These are phyloP conservation scores for Sepioteuthis lessoniana DNA, from an alignment of 2,888 invertebrate genomes.

Conservation along the genomic window DNA sequence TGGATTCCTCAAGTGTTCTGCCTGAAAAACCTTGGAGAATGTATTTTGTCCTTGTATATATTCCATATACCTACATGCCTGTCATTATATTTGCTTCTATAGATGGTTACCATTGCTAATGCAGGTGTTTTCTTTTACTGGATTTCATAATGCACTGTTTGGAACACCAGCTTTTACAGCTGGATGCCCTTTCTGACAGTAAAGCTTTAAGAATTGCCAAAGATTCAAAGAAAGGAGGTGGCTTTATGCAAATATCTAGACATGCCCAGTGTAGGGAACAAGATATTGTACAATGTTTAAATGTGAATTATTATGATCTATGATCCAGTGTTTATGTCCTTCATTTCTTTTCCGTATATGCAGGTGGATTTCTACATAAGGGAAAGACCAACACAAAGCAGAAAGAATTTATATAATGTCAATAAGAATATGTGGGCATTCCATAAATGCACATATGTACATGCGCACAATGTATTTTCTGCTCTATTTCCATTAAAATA, in stretches of 20 bases:
- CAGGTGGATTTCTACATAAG: neutral
- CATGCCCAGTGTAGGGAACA: neutral
- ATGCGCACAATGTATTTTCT: neutral
- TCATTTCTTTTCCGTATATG: neutral
- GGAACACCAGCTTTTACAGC: neutral
- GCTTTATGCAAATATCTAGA: neutral
- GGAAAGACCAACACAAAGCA: neutral
- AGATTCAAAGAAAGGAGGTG: neutral
- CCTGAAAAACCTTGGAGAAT: neutral
- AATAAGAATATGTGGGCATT: neutral
- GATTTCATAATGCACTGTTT: neutral
- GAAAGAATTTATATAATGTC: neutral
- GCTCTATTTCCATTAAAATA: neutral
- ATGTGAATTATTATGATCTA: neutral
- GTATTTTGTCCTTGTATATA: neutral
- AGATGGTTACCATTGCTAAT: neutral
- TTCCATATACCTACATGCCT: neutral
- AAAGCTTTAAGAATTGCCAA: neutral
- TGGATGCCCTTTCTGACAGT: neutral
- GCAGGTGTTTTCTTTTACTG: neutral
- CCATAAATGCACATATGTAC: neutral
- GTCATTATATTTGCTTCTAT: neutral
- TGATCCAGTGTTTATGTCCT: slow-evolving; percentile 5
- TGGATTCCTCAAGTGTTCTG: neutral
- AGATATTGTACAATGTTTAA: neutral